Evolutionary conservation across 2,797 vertebrate genomes (phyloP), one percentile per base, ranked within the genome.

Genomic region (Danio albolineatus): DNA sequence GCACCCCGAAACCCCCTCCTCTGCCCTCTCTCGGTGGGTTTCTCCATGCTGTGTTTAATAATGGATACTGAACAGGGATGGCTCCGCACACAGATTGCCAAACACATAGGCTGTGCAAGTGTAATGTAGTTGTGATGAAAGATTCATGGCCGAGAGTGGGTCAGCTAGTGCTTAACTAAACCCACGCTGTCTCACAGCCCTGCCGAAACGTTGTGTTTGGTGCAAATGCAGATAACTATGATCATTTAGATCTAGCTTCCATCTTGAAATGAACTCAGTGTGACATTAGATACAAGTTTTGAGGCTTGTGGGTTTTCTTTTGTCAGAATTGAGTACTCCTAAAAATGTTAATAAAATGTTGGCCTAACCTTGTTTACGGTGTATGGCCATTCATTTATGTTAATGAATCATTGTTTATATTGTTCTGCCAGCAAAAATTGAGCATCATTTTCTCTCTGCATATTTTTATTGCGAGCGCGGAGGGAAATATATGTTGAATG

Each of bases 111-210:
- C 51, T 79, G 70, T 76, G 83, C 79, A 83, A 46, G 44, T 36
- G 65, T 36, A 28, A 72, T 19, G 77, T 83, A 87, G 85, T 88
- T 86, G 84, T 87, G 83, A 88, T 92, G 82, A 91, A 91, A 91
- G 84, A 91, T 92, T 92, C 87, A 92, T 90, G 80, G 73, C 82
- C 81, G 70, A 83, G 76, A 80, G 81, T 76, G 71, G 89, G 89
- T 92, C 90, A 92, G 88, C 85, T 84, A 85, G 86, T 86, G 84
- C 85, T 57, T 62, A 66, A 76, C 74, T 76, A 76, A 66, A 39
- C 17, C 49, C 39, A 66, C 9, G 1, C 61, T 46, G 19, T 21
- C 39, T 76, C 51, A 6, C 28, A 4, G 61, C 14, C 49, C 61
- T 36, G 8, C 46, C 4, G 48, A 38, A 77, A 16, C 1, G 2